These are phyloP conservation scores for Pimpla rufipes DNA, from an alignment of 2,888 invertebrate species.

Conservation along the genomic window DNA sequence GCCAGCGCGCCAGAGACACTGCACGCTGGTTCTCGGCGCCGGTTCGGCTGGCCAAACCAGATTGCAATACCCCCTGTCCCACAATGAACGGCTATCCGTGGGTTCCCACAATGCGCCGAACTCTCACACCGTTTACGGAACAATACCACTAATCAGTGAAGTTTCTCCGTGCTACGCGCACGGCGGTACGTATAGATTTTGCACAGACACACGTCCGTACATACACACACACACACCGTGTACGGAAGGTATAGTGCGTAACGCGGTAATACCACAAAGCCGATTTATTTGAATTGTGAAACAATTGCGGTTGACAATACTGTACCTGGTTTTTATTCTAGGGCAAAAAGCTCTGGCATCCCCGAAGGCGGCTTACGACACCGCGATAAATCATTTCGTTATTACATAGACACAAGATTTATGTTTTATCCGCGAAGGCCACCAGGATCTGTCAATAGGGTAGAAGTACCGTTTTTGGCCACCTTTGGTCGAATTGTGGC, in stretches of 20 bases:
- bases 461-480: no score
- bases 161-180: constrained; percentile 57
- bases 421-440: no score
- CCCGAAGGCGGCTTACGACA: no score
- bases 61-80: constrained; percentile 66
- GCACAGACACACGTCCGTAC: constrained; percentile 19
- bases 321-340: neutral
- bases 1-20: constrained; percentile 13
- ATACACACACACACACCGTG: neutral
- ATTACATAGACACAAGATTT: no score
- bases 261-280: constrained; percentile 13
- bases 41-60: constrained; percentile 71
- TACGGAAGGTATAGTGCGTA: constrained; percentile 32
- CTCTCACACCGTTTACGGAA: constrained; percentile 73
- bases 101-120: constrained; percentile 70
- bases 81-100: constrained; percentile 73
- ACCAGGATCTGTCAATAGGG: no score
- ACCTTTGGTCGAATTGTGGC: no score
- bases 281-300: constrained; percentile 24
- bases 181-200: constrained; percentile 12
- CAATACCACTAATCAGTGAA: constrained; percentile 75
- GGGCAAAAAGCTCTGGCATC: neutral
- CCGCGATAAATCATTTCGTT: no score
- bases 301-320: neutral
- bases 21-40: constrained; percentile 36